Percentiles rank a stretch among this genome's conserved stretches.
These are phyloP conservation scores for Pterobdella sp. DNA, from an alignment of 2,888 invertebrate species.

Conservation along the genomic window DNA sequence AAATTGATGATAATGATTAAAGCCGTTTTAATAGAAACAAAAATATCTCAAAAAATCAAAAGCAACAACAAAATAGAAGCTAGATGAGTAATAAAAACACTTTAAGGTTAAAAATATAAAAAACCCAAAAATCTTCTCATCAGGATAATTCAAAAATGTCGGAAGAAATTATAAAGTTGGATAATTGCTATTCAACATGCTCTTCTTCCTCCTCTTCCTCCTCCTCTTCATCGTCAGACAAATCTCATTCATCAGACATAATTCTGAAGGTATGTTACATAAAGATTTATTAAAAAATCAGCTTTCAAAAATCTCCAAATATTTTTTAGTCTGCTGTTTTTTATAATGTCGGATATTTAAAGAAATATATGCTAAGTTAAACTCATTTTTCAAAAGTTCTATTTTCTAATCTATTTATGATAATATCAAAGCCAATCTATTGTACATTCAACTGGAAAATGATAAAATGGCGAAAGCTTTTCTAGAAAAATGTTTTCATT, in stretches of 20 bases:
- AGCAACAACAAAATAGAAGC: too few relatives aligned
- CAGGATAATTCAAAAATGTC: neutral
- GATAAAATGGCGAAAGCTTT: neutral
- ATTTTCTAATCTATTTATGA: neutral
- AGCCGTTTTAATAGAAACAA: too few relatives aligned
- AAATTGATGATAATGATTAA: too few relatives aligned
- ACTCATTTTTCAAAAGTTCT: neutral
- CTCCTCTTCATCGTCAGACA: neutral
- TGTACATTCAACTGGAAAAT: neutral
- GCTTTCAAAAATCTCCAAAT: neutral
- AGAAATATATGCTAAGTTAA: neutral
- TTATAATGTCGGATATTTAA: too few relatives aligned
- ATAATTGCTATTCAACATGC: neutral
- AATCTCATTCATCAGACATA: neutral
- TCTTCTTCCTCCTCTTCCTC: slow-evolving; percentile 3
- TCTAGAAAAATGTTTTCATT: neutral
- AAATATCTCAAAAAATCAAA: too few relatives aligned
- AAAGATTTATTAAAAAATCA: neutral
- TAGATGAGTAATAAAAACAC: too few relatives aligned
- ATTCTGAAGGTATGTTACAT: neutral
- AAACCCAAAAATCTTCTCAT: neutral
- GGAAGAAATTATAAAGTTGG: neutral
- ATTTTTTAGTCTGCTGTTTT: too few relatives aligned
- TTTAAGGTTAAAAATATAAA: neutral
- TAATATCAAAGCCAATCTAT: neutral